Conservation (phyloP, 2,888 invertebrate species). For the Ophion slaviceki region DNA sequence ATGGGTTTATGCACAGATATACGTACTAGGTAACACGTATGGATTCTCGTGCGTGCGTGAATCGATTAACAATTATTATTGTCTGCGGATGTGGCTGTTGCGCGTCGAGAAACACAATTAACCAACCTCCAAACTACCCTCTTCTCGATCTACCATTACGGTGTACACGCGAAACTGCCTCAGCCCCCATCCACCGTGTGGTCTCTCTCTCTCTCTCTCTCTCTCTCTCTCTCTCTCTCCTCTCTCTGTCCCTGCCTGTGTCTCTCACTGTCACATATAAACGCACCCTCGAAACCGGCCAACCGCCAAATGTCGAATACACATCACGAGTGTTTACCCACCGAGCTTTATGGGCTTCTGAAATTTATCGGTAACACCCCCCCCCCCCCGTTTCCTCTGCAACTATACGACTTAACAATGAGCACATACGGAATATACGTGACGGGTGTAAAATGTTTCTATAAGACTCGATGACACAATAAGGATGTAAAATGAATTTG, state of each 20-base stretch:
- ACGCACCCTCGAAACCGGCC: conserved; percentile 43
- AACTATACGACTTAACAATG: too few relatives aligned
- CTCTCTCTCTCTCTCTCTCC: neutral
- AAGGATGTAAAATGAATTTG: too few relatives aligned
- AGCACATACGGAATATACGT: too few relatives aligned
- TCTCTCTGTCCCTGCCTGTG: neutral
- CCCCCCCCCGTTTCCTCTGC: too few relatives aligned
- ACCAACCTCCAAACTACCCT: conserved; percentile 61
- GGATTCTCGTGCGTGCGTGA: conserved; percentile 65
- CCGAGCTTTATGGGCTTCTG: conserved; percentile 39
- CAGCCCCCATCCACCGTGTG: conserved; percentile 3
- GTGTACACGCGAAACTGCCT: neutral
- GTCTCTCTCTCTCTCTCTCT: conserved; percentile 14
- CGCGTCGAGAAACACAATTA: conserved; percentile 70
- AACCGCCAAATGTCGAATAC: conserved; percentile 63
- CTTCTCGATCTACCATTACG: conserved; percentile 29
- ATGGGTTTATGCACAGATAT: neutral
- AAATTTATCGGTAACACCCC: conserved; percentile 37
- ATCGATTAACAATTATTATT: conserved; percentile 75
- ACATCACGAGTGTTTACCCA: neutral
- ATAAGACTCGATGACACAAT: neutral
- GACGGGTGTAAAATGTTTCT: too few relatives aligned
- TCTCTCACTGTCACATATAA: conserved; percentile 13
- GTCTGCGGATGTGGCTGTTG: conserved; percentile 71
- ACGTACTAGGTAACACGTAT: conserved; percentile 11